A percentile compares a stretch with the other conserved stretches of the same genome.
These are phyloP conservation scores for Icerya purchasi DNA, from an alignment of 2,888 invertebrate species.

Conservation along the genomic window DNA sequence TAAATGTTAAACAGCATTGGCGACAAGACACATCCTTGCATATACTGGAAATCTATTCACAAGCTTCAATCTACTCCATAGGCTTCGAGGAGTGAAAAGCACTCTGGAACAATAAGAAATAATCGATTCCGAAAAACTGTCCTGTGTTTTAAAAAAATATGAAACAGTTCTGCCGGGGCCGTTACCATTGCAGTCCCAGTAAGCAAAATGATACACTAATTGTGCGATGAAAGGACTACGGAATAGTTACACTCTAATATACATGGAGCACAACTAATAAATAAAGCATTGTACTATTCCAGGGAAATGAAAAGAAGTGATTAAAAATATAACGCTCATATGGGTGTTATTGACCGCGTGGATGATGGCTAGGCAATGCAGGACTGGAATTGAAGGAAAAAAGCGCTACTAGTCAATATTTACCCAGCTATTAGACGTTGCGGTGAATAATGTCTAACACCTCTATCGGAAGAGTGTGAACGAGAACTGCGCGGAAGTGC, in stretches of 20 bases:
- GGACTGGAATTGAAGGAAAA: too few relatives aligned
- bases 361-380: too few relatives aligned
- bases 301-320: background rate
- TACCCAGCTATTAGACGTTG: too few relatives aligned
- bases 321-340: background rate
- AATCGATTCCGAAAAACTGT: background rate
- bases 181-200: background rate
- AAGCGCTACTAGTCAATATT: too few relatives aligned
- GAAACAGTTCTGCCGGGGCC: background rate
- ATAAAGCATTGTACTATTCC: background rate
- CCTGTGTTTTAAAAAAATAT: background rate
- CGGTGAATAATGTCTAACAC: too few relatives aligned
- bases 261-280: background rate
- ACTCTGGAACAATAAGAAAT: background rate
- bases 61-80: background rate
- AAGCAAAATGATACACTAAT: background rate
- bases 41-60: background rate
- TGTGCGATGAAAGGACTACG: background rate
- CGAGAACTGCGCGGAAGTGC: too few relatives aligned
- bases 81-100: background rate
- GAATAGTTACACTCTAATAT: background rate
- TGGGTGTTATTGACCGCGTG: background rate
- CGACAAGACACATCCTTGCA: too few relatives aligned
- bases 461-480: too few relatives aligned
- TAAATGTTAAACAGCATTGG: too few relatives aligned